Evolutionary conservation across 2,113 vertebrate species (phyloP).

Genomic region (Syngnathoides biaculeatus): DNA sequence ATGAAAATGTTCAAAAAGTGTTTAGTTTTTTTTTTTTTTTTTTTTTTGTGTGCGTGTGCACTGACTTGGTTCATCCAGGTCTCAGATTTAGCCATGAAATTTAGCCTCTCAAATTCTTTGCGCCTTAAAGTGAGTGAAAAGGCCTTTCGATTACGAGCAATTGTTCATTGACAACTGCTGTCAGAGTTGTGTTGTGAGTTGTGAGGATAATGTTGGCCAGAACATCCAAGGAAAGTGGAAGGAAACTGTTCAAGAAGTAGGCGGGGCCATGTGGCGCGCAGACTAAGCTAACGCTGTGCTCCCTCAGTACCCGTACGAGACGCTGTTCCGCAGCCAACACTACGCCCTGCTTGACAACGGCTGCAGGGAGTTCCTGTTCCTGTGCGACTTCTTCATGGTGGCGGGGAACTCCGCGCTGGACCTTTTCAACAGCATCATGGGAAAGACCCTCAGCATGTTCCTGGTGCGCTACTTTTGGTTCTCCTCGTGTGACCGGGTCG

Average conservation of each 20-base stretch:
- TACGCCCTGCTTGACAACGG: slow-evolving; percentile 88
- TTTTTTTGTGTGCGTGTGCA: too few species aligned
- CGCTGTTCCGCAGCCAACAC: slow-evolving; percentile 90
- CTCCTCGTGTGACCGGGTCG: background rate
- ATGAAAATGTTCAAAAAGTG: too few species aligned
- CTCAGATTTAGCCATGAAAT: too few species aligned
- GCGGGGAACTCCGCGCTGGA: slow-evolving; percentile 79
- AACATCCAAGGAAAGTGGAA: background rate
- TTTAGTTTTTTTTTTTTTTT: too few species aligned
- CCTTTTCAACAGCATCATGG: slow-evolving; percentile 89
- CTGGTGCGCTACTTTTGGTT: slow-evolving; percentile 73
- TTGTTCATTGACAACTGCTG: too few species aligned
- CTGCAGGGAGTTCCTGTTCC: slow-evolving; percentile 87
- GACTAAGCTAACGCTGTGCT: background rate
- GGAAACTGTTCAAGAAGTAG: background rate
- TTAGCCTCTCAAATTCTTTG: too few species aligned
- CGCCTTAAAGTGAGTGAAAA: too few species aligned
- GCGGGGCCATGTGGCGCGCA: background rate
- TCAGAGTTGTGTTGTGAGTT: too few species aligned
- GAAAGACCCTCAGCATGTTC: slow-evolving; percentile 84
- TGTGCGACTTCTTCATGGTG: slow-evolving; percentile 90
- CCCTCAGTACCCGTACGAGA: slow-evolving; percentile 87
- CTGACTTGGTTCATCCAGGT: too few species aligned
- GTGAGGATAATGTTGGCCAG: too few species aligned
- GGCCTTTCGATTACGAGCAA: too few species aligned